Evolutionary conservation across 2,797 vertebrate genomes (phyloP).

Genomic region (Otolemur crassicaudatus): DNA sequence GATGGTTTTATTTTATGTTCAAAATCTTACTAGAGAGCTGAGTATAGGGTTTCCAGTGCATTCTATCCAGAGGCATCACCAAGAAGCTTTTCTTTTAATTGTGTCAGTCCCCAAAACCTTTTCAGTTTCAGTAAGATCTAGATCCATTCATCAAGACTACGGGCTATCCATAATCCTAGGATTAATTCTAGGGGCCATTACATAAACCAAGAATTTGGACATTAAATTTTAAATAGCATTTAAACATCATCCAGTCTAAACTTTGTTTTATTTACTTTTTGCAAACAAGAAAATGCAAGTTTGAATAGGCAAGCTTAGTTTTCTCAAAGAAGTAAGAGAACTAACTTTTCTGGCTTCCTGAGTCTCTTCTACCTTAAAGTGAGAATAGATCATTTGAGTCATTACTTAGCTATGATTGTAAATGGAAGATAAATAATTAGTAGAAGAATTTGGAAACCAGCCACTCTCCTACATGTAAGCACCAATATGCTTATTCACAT

Average conservation of each 20-base stretch:
- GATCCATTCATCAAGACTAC: neutral
- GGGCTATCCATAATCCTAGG: neutral
- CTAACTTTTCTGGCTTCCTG: neutral
- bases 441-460: neutral
- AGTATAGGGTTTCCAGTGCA: neutral
- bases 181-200: neutral
- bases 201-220: neutral
- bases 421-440: neutral
- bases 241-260: neutral
- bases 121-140: neutral
- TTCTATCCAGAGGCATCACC: neutral
- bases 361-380: neutral
- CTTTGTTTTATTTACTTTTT: neutral
- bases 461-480: neutral
- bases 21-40: neutral
- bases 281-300: neutral
- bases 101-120: neutral
- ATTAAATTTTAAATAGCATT: neutral
- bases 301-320: neutral
- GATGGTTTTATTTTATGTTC: neutral
- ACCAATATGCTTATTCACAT: neutral
- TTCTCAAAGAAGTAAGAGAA: neutral
- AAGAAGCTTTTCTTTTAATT: neutral
- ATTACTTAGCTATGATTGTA: neutral
- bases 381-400: neutral